Base-by-base conservation (phyloP, 2,888 invertebrate species). In the Drosophila seclusa region DNA sequence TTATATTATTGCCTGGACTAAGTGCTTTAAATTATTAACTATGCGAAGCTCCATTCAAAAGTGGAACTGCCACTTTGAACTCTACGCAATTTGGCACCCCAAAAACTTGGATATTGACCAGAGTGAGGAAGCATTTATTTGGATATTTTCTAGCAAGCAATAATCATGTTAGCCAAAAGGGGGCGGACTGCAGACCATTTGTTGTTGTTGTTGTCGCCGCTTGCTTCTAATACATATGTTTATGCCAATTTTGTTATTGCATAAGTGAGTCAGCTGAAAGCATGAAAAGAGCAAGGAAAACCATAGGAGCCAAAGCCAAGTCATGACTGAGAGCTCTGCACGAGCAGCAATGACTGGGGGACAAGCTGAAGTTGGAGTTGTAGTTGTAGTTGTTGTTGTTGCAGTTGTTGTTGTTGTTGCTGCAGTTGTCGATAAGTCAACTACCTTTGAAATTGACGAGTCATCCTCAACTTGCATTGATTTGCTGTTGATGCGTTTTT, bases 231-330 rank as follows among this genome's bases (percentile, higher is more conserved):
- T 87, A 88, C 84, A 87, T 78, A 84, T 86, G 88, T 87, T 86
- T 78, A 86, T 87, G 84, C 83, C 87, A 87, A 87, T 87, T 87
- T 87, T 70, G 68, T 71, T 84, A 86, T 84, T 87, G 86, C 87
- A 87, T 83, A 87, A 87, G 86, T 87, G 87, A 87, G 84, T 87
- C 87, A 87, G 87, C 87, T 68, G 69, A 85, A 86, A 72, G 18
- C 29, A 45, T 11, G 61, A 32, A 48, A 29, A 45, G 29, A 27
- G 36, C 11, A 21, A 16, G 53, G 59, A 68, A 42, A 7, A 18
- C 31, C 18, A n/a, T 31, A 27, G 36, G 27, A 38, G 21, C 42
- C 42, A 42, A 42, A 42, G 21, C 45, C 34, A 31, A 54, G 60
- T 70, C 61, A 68, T 36, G 68, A 32, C 24, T 24, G 24, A 13